phyloP scores from a whole-genome alignment of 2,888 invertebrate species.

The Drosophila paracracens region DNA sequence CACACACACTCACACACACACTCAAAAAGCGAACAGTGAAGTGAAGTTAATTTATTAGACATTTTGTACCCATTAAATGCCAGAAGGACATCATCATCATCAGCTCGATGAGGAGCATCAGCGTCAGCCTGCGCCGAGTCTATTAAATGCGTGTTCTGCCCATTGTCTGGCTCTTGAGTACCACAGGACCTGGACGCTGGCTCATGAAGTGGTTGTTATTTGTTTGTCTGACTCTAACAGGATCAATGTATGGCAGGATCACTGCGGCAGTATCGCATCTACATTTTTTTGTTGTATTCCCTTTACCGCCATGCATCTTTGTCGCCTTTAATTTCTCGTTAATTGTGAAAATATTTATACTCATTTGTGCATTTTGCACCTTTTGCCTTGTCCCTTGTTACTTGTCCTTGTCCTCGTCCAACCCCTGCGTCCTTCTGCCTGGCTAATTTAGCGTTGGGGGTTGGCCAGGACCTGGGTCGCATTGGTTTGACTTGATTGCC shows the following conservation, averaged over 20 bases:
- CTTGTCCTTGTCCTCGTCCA: slow-evolving; percentile 19
- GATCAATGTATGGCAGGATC: slow-evolving; percentile 52
- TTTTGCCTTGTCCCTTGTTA: slow-evolving; percentile 57
- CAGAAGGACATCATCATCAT: slow-evolving; percentile 81
- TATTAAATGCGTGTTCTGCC: slow-evolving; percentile 78
- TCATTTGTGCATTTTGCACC: slow-evolving; percentile 83
- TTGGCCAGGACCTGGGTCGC: slow-evolving; percentile 52
- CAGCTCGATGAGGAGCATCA: slow-evolving; percentile 48
- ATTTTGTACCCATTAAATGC: slow-evolving; percentile 79
- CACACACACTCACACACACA: slow-evolving; percentile 38
- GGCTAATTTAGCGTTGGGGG: slow-evolving; percentile 70
- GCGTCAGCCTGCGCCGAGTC: slow-evolving; percentile 57
- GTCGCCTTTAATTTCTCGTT: slow-evolving; percentile 83
- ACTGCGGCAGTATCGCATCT: slow-evolving; percentile 58
- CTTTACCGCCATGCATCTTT: slow-evolving; percentile 60
- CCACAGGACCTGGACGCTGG: slow-evolving; percentile 50
- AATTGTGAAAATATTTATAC: slow-evolving; percentile 84
- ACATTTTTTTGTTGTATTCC: slow-evolving; percentile 26
- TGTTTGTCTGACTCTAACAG: slow-evolving; percentile 69
- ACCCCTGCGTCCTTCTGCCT: slow-evolving; percentile 38
- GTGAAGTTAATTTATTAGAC: slow-evolving; percentile 83
- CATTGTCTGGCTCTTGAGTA: slow-evolving; percentile 74
- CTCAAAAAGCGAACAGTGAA: slow-evolving; percentile 56
- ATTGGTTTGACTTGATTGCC: slow-evolving; percentile 74
- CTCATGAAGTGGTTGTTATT: slow-evolving; percentile 72